These are phyloP conservation scores for Cryptomyrus ogoouensis DNA, from an alignment of 2,113 vertebrate genomes.

Conservation along the genomic window DNA sequence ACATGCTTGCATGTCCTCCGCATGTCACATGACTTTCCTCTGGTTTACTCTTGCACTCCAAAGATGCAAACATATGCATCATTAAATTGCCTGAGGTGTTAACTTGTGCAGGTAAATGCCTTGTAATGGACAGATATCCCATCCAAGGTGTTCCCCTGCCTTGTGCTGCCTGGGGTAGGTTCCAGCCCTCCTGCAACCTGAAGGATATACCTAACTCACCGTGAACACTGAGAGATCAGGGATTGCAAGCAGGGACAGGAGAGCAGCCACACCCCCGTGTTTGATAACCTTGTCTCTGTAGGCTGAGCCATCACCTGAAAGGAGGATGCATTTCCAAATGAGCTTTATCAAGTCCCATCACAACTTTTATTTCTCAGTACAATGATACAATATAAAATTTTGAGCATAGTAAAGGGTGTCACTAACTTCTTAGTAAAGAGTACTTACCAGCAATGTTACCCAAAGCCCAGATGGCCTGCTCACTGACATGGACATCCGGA, in stretches of 20 bases:
- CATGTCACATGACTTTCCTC: neutral
- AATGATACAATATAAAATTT: neutral
- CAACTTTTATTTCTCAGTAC: neutral
- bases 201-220: slow-evolving; percentile 58
- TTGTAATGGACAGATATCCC: neutral
- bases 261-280: slow-evolving; percentile 70
- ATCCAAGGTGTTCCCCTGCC: neutral
- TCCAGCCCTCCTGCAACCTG: neutral
- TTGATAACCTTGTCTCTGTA: slow-evolving; percentile 86
- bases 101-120: neutral
- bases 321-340: neutral
- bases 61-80: neutral
- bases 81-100: neutral
- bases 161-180: neutral
- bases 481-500: slow-evolving; percentile 77
- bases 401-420: neutral
- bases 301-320: slow-evolving; percentile 76
- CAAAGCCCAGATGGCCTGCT: slow-evolving; percentile 88
- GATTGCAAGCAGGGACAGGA: slow-evolving; percentile 69
- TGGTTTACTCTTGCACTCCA: neutral
- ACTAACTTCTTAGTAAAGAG: neutral
- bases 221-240: slow-evolving; percentile 72
- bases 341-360: neutral
- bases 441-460: slow-evolving; percentile 86
- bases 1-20: neutral